phyloP scores from a whole-genome alignment of 1,140 invertebrate genomes.

The Drosophila triauraria region DNA sequence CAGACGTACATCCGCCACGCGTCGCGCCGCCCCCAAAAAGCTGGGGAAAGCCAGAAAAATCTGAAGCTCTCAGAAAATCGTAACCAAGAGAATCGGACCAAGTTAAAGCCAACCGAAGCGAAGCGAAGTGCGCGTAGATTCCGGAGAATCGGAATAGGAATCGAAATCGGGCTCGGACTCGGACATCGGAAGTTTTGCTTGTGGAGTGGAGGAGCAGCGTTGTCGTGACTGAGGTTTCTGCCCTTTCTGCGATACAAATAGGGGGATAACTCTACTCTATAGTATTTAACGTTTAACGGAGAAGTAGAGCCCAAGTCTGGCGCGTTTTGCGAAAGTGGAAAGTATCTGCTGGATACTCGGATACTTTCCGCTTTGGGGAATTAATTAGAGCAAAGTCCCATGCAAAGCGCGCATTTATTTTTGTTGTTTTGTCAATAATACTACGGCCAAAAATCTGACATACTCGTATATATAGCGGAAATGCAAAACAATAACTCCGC shows the following conservation, averaged over 20 bases:
- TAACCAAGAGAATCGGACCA: conserved; percentile 21
- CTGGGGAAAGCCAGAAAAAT: conserved; percentile 52
- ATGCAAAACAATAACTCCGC: conserved; percentile 59
- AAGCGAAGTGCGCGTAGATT: conserved; percentile 43
- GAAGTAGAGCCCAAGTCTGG: conserved; percentile 32
- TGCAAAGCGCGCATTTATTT: conserved; percentile 61
- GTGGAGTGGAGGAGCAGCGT: conserved; percentile 47
- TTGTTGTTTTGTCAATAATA: conserved; percentile 80
- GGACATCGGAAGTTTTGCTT: conserved; percentile 73
- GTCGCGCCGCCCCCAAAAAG: conserved; percentile 19
- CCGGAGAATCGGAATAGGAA: conserved; percentile 46
- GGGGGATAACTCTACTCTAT: conserved; percentile 14
- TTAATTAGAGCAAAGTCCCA: conserved; percentile 51
- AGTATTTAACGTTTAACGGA: conserved; percentile 27
- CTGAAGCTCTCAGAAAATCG: conserved; percentile 13
- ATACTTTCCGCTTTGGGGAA: conserved; percentile 59
- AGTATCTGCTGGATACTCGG: conserved; percentile 68
- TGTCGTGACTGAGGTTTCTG: conserved; percentile 77
- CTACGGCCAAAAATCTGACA: conserved; percentile 33
- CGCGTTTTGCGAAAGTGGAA: conserved; percentile 75
- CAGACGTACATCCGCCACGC: conserved; percentile 53
- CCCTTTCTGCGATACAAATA: conserved; percentile 37
- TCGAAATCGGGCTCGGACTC: conserved; percentile 2
- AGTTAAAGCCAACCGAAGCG: conserved; percentile 32
- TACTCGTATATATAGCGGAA: conserved; percentile 57